A percentile compares a stretch with the other conserved stretches of the same genome.
Evolutionary conservation across 2,888 invertebrate genomes (phyloP).

Genomic region (Augochlorella aurata): DNA sequence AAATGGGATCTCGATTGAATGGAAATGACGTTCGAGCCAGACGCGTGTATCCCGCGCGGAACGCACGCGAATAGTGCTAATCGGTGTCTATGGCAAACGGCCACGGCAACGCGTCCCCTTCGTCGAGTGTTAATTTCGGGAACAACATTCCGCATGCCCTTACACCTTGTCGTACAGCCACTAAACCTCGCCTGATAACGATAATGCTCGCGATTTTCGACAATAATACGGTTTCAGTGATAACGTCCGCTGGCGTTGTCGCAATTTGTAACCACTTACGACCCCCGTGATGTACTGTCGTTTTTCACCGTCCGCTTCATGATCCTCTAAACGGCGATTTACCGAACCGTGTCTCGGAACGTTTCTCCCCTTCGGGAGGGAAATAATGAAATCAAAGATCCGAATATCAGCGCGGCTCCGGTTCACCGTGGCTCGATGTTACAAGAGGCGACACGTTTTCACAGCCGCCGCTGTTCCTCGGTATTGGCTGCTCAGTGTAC

Average conservation of each 20-base stretch:
- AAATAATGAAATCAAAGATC: background rate
- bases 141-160: constrained; percentile 69
- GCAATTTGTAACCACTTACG: constrained; percentile 19
- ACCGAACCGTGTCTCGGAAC: background rate
- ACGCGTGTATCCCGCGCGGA: constrained; percentile 72
- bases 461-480: constrained; percentile 13
- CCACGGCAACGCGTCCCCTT: constrained; percentile 60
- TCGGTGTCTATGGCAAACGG: constrained; percentile 70
- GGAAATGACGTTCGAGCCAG: constrained; percentile 73
- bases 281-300: background rate
- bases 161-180: constrained; percentile 64
- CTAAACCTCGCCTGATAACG: constrained; percentile 60
- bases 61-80: constrained; percentile 74
- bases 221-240: constrained; percentile 32
- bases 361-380: background rate
- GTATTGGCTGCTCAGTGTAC: constrained; percentile 18
- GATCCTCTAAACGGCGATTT: background rate
- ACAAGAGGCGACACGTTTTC: background rate
- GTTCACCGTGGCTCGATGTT: background rate
- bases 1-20: constrained; percentile 77
- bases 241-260: constrained; percentile 13
- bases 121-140: constrained; percentile 71
- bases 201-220: constrained; percentile 55
- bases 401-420: background rate
- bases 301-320: background rate